These are phyloP conservation scores for Furnarius figulus DNA, from an alignment of 2,113 vertebrate genomes.

Conservation along the genomic window DNA sequence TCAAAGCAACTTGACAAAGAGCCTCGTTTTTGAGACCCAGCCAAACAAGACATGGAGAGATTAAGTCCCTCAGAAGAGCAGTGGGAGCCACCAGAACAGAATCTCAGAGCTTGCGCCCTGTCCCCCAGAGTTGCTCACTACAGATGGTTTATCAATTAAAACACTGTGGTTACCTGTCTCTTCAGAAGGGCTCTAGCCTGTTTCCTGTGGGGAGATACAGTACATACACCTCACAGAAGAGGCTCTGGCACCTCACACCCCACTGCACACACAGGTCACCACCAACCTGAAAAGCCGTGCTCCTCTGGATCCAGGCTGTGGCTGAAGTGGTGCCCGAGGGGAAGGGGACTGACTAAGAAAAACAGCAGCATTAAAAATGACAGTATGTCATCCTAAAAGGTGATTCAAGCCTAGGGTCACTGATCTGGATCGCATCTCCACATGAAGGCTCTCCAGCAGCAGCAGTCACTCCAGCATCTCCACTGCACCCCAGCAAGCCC, in stretches of 20 bases:
- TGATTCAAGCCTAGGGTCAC: conserved; percentile 18
- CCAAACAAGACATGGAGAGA: fast-evolving
- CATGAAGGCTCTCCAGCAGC: neutral
- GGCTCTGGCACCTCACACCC: neutral
- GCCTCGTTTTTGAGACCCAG: neutral
- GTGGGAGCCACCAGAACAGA: neutral
- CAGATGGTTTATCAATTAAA: fast-evolving
- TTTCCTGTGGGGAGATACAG: neutral
- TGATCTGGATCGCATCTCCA: neutral
- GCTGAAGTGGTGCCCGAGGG: neutral
- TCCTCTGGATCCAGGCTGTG: neutral
- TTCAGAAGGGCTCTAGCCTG: neutral
- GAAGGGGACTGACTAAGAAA: neutral
- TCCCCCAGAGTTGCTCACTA: neutral
- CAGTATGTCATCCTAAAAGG: neutral
- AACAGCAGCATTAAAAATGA: neutral
- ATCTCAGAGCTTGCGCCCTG: neutral
- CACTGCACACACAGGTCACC: neutral
- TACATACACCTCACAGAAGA: neutral
- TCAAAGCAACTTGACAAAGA: neutral
- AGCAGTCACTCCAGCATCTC: neutral
- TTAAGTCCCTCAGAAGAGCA: neutral
- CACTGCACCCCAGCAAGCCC: neutral
- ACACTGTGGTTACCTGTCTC: neutral
- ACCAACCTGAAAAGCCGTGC: fast-evolving